Conservation (phyloP, 2,888 invertebrate species). For the Notodonta dromedarius region DNA sequence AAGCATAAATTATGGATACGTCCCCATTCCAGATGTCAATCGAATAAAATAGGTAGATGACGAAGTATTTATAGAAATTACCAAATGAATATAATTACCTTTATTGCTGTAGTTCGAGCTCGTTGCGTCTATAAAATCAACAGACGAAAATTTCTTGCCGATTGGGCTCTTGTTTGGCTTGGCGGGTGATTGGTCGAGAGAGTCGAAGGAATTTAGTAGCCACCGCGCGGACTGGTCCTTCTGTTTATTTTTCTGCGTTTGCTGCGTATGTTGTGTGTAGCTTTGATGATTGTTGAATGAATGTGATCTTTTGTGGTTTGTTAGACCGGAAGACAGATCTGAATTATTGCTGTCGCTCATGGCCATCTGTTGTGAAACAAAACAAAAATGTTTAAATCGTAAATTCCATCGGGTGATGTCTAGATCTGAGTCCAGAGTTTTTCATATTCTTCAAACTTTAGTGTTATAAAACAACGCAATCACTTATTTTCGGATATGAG, state of each 20-base stretch:
- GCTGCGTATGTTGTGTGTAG: conserved; percentile 86
- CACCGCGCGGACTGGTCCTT: conserved; percentile 83
- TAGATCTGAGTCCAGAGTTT: too few relatives aligned
- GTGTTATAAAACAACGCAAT: too few relatives aligned
- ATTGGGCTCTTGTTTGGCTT: conserved; percentile 78
- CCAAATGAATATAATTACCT: conserved; percentile 60
- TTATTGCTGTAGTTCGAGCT: conserved; percentile 83
- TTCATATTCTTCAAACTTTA: too few relatives aligned
- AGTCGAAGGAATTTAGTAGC: conserved; percentile 80
- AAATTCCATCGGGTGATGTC: too few relatives aligned
- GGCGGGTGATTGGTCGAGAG: conserved; percentile 75
- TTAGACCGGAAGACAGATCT: conserved; percentile 78
- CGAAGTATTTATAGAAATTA: neutral
- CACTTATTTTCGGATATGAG: too few relatives aligned
- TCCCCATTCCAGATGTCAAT: too few relatives aligned
- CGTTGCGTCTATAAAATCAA: conserved; percentile 81
- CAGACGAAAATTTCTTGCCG: conserved; percentile 84
- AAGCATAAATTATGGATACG: too few relatives aligned
- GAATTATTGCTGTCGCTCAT: conserved; percentile 83
- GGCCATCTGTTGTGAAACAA: conserved; percentile 84
- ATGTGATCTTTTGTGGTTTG: conserved; percentile 88
- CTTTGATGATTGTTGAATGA: conserved; percentile 89
- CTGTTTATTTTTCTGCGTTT: conserved; percentile 85
- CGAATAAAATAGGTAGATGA: neutral
- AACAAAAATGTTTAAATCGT: conserved; percentile 3